Evolutionary conservation across 2,888 invertebrate genomes (phyloP).

Genomic region (Onchidella celtica): DNA sequence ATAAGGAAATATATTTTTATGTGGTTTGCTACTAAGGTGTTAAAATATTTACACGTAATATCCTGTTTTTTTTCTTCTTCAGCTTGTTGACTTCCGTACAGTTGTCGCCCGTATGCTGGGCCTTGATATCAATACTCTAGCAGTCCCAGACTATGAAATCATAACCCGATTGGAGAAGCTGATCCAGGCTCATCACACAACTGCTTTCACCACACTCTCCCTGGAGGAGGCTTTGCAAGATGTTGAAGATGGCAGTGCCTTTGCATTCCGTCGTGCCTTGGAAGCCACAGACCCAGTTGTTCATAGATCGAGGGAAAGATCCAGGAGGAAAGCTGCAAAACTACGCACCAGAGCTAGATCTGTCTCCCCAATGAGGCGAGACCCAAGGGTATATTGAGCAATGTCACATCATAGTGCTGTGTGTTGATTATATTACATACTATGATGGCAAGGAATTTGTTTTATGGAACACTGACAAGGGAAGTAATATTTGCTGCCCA

Average conservation of each 20-base stretch:
- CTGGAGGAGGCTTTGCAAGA: conserved; percentile 76
- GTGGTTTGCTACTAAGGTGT: too few species aligned
- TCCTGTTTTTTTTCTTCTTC: conserved; percentile 31
- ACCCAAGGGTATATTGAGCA: conserved; percentile 72
- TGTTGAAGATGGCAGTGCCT: conserved; percentile 73
- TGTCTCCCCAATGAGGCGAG: conserved; percentile 71
- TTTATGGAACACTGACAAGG: too few species aligned
- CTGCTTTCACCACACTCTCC: conserved; percentile 71
- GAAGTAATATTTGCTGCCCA: too few species aligned
- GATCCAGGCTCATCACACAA: conserved; percentile 77
- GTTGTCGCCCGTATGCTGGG: conserved; percentile 80
- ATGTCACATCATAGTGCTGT: not conserved
- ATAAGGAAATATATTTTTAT: not conserved
- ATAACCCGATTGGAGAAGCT: conserved; percentile 80
- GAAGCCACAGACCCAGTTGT: conserved; percentile 61
- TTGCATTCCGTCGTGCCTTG: conserved; percentile 59
- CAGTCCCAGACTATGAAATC: conserved; percentile 81
- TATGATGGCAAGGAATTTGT: too few species aligned
- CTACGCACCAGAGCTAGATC: conserved; percentile 67
- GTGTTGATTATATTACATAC: too few species aligned
- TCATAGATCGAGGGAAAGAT: conserved; percentile 61
- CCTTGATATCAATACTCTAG: conserved; percentile 78
- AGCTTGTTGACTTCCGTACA: conserved; percentile 80
- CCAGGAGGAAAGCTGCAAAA: conserved; percentile 61
- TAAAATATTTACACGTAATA: too few species aligned